These are phyloP conservation scores for Galeruca laticollis DNA, from an alignment of 2,888 invertebrate genomes.

Conservation along the genomic window DNA sequence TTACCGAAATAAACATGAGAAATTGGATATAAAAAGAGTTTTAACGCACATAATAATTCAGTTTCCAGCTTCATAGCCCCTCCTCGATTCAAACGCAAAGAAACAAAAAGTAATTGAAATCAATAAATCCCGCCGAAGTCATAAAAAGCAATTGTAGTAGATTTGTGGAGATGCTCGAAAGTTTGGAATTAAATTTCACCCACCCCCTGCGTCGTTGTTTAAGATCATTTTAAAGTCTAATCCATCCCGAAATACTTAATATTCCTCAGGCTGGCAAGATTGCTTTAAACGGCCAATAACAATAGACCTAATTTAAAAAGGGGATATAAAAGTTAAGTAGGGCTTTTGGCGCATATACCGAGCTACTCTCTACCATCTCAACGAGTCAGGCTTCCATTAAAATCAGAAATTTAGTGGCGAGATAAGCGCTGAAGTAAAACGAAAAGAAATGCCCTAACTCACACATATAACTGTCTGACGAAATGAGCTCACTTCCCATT, in stretches of 20 bases:
- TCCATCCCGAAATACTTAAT: constrained; percentile 62
- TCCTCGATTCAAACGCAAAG: constrained; percentile 5
- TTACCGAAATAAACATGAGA: neutral
- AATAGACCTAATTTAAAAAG: constrained; percentile 67
- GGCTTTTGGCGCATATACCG: constrained; percentile 61
- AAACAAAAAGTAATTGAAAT: constrained; percentile 43
- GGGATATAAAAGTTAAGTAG: constrained; percentile 64
- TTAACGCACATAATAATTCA: neutral
- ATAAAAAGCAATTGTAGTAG: constrained; percentile 33
- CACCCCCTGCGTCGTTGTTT: constrained; percentile 44
- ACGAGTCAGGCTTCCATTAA: constrained; percentile 71
- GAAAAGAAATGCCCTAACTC: constrained; percentile 67
- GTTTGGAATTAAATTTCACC: constrained; percentile 58
- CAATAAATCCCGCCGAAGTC: constrained; percentile 40
- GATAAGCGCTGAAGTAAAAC: constrained; percentile 69
- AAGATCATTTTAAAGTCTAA: constrained; percentile 55
- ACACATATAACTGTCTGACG: constrained; percentile 65
- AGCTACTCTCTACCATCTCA: constrained; percentile 59
- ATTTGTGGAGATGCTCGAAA: constrained; percentile 43
- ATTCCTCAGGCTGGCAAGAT: constrained; percentile 62
- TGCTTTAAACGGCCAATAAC: constrained; percentile 65
- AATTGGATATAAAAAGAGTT: neutral
- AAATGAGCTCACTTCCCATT: constrained; percentile 65
- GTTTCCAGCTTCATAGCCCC: neutral
- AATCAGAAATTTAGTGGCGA: constrained; percentile 72